Conservation (phyloP, 92 coral and sea anemone genomes). For the Phenganax subtilis region DNA sequence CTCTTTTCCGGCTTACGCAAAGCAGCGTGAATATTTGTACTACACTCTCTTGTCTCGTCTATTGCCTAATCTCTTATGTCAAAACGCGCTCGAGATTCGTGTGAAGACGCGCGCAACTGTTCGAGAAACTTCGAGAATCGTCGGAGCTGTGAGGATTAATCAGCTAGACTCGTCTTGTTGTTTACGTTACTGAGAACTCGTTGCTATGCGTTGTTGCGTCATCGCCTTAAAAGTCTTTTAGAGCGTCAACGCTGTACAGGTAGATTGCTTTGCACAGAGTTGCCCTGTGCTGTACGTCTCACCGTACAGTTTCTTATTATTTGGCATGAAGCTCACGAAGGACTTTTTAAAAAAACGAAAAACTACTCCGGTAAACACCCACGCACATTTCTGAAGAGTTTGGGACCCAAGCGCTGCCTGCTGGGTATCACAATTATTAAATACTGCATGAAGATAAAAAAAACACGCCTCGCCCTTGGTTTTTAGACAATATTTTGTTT, state of each 20-base stretch:
- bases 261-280: no score
- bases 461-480: slow-evolving; percentile 9
- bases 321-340: no score
- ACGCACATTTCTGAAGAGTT: neutral
- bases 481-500: neutral
- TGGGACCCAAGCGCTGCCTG: no score
- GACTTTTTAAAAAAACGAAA: no score
- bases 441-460: neutral
- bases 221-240: neutral
- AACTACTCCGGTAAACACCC: neutral
- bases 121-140: slow-evolving; percentile 17
- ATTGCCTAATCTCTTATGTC: no score
- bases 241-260: neutral
- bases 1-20: no score
- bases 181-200: neutral
- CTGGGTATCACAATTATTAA: neutral
- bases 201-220: no score
- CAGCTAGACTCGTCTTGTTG: neutral
- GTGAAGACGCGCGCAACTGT: neutral
- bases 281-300: no score
- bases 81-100: neutral
- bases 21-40: no score
- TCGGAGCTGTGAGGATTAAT: neutral
- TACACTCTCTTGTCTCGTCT: no score
- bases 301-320: no score